Conservation (phyloP, 2,797 vertebrate species). For the Tokudaia tokunoshimensis region DNA sequence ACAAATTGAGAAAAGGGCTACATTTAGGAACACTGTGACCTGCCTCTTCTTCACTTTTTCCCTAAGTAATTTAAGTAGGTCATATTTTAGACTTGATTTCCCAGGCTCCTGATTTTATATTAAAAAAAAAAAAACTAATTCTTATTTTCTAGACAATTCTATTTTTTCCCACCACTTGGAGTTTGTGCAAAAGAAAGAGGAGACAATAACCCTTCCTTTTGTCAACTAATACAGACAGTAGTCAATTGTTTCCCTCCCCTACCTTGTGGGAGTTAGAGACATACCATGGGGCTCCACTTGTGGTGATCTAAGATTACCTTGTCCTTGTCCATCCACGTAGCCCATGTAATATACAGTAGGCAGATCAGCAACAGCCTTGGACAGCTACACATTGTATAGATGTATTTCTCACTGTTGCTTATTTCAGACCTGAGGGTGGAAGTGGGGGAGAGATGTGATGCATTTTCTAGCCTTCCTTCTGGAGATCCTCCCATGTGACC, state of each 20-base stretch:
- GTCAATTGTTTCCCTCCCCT: not conserved
- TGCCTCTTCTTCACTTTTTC: slow-evolving; percentile 43
- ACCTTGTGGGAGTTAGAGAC: not conserved
- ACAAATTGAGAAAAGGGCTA: not conserved
- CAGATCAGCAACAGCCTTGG: not conserved
- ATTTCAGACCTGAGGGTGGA: not conserved
- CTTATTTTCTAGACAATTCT: slow-evolving; percentile 58
- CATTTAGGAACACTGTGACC: slow-evolving; percentile 57
- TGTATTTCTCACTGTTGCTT: not conserved
- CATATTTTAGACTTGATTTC: slow-evolving; percentile 78
- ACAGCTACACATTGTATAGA: not conserved
- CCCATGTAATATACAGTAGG: not conserved
- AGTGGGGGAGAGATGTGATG: not conserved
- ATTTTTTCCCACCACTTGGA: not conserved
- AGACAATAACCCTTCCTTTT: slow-evolving; percentile 25
- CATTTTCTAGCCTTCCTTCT: not conserved
- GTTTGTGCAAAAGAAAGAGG: not conserved
- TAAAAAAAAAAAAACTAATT: slow-evolving; percentile 46
- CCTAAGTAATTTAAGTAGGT: slow-evolving; percentile 79
- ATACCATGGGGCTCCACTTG: not conserved
- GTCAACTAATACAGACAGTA: not conserved
- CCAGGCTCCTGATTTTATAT: slow-evolving; percentile 64
- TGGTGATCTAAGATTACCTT: not conserved
- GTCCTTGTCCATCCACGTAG: not conserved
- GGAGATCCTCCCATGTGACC: not conserved